phyloP scores from a whole-genome alignment of 92 coral and sea anemone genomes.

The Porites rus region DNA sequence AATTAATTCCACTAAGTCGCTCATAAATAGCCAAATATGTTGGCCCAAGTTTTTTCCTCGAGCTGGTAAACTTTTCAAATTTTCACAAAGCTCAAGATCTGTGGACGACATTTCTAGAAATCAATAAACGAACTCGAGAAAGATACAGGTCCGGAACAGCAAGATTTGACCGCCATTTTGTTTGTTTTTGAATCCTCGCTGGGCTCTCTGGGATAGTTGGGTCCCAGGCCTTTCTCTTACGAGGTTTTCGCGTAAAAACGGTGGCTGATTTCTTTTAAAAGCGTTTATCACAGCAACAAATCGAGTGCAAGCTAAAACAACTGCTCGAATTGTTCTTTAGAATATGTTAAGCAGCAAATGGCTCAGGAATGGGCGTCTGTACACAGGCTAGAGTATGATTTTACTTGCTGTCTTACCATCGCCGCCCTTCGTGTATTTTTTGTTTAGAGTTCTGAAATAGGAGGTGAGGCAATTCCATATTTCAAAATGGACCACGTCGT shows the following conservation, averaged over 20 bases:
- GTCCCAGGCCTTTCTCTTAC: slow-evolving; percentile 22
- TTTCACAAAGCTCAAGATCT: slow-evolving; percentile 1
- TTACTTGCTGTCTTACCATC: not conserved
- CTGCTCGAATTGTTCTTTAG: not conserved
- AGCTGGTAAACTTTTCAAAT: slow-evolving; percentile 20
- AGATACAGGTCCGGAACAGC: slow-evolving; percentile 16
- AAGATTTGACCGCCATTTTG: slow-evolving; percentile 18
- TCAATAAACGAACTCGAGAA: slow-evolving; percentile 5
- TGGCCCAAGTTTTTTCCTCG: slow-evolving; percentile 9
- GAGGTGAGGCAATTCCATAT: no score
- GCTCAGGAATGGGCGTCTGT: not conserved
- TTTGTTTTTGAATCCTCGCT: slow-evolving; percentile 17
- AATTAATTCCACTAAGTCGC: slow-evolving; percentile 21
- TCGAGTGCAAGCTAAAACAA: slow-evolving; percentile 4
- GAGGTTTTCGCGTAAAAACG: not conserved
- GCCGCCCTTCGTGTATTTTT: no score
- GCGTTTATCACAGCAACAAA: not conserved
- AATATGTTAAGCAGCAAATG: not conserved
- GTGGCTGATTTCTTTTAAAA: not conserved
- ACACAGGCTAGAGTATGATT: not conserved
- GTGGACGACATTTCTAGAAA: slow-evolving; percentile 3
- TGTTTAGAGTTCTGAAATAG: no score
- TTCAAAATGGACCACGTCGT: no score
- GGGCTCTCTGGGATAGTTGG: slow-evolving; percentile 28
- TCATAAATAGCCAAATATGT: slow-evolving; percentile 15